Base-by-base conservation (phyloP, 2,888 invertebrate species). In the Andrena bucephala region DNA sequence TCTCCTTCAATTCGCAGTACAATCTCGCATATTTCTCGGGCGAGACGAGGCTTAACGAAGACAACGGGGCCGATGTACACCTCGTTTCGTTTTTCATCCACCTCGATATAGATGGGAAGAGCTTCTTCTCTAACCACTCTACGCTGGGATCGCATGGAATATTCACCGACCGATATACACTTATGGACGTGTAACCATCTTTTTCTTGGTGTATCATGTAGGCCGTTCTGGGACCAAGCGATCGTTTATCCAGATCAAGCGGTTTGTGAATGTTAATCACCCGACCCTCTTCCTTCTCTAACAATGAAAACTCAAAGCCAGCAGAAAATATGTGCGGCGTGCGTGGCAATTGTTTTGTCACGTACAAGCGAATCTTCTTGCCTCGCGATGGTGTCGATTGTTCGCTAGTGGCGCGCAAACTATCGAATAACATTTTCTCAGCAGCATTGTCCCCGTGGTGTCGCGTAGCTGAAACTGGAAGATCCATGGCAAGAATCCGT, bases 1-100 rank as follows among this genome's bases (percentile, higher is more conserved):
- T 98, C 1, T 94, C 91, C 93, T 98, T 98, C 8, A 99, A 94
- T 31, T 95, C 90, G 89, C 96, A 96, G 92, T 98, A 98, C 78
- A 96, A 94, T 33, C 93, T 91, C 89, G 96, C 96, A 93, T 98
- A 99, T 78, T 95, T 94, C 83, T 97, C 96, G 13, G 96, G 93
- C 13, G 96, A 94, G 2, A 98, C 94, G 54, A 97, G 94, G 76
- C 95, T 94, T 60, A 98, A 94, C 0, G 98, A 98, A 72, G 92
- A 88, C 42, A 84, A 78, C 0, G 33, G 54, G 6, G 89, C 71
- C 33, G 89, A 75, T 29, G 52, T 76, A 27, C 73, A 84, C 8
- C 81, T 83, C 62, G 89, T 59, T 79, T 93, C 87, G 91, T 95
- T 94, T 91, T 95, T 89, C 89, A 95, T 94, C 96, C 97, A 97